Base-by-base conservation (phyloP, 1,140 invertebrate genomes). In the Tetragonula clypearis region DNA sequence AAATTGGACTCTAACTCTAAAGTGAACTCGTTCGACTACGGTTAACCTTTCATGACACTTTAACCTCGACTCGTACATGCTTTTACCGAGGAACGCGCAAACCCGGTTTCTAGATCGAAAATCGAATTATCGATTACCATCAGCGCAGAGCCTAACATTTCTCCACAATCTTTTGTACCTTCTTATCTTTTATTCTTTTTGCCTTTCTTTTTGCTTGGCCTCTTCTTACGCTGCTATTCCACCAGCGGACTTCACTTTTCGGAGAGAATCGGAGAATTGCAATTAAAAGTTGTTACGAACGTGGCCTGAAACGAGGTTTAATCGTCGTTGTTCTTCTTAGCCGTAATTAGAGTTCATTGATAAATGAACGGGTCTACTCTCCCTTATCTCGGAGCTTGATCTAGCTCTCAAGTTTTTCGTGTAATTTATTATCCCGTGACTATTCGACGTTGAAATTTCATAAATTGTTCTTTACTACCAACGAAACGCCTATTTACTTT, bases 31-130 rank as follows among this genome's bases (percentile, higher is more conserved):
- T 93, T 93, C 90, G 93, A 93, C 90, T 91, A 90, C 88, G 82
- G 85, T 92, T 93, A 93, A 93, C 91, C 88, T 93, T 94, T 94
- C 91, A 91, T 92, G 90, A 93, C 92, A 92, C 88, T 93, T 92
- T 86, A 90, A 91, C 92, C 88, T 77, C 83, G 78, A 78, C 79
- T 75, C 78, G 69, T 58, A 30, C 60, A 86, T 78, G 72, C 79
- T 74, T 73, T 79, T 77, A 83, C 83, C 78, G 74, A 71, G 72
- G 85, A 80, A 86, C 77, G 69, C 69, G 69, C 71, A 77, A 21
- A 73, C 35, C 65, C 30, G 35, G 17, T 41, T 84, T 66, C 66
- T 35, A 35, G 73, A 68, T 82, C 78, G 87, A 78, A 74, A 74
- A n/a, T 80, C 81, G 78, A 87, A 85, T 90, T 80, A 90, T 88